phyloP scores from a whole-genome alignment of 2,797 vertebrate genomes.

The Prunella strophiata region DNA sequence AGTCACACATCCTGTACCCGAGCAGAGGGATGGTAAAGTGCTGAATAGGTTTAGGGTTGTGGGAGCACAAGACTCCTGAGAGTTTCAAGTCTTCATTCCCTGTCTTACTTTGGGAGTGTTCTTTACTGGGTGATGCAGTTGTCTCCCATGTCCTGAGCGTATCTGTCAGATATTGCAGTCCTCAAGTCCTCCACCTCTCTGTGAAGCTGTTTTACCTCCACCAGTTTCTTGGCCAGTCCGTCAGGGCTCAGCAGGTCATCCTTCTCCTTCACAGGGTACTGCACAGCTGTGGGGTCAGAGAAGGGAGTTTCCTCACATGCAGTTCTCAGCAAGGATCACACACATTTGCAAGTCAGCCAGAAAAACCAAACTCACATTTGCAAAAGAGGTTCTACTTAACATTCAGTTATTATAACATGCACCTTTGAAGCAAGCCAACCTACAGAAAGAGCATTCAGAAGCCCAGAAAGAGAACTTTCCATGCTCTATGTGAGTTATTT shows the following conservation, averaged over 20 bases:
- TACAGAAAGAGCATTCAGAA: background rate
- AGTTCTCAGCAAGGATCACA: background rate
- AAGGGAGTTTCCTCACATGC: background rate
- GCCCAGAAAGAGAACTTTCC: background rate
- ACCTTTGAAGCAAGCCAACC: background rate
- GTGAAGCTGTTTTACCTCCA: slow-evolving; percentile 88
- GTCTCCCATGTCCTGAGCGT: slow-evolving; percentile 98
- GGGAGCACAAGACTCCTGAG: slow-evolving; percentile 9
- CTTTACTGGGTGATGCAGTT: slow-evolving; percentile 95
- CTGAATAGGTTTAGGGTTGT: slow-evolving; percentile 8
- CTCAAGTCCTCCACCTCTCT: slow-evolving; percentile 92
- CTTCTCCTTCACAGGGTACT: slow-evolving; percentile 72
- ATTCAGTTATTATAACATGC: background rate
- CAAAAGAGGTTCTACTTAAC: background rate
- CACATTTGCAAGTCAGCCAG: background rate
- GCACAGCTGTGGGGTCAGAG: slow-evolving; percentile 75
- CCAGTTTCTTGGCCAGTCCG: slow-evolving; percentile 87
- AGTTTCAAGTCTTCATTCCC: slow-evolving; percentile 21
- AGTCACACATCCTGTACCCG: background rate
- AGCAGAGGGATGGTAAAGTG: slow-evolving; percentile 36
- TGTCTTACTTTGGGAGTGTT: slow-evolving; percentile 27
- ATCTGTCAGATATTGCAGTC: slow-evolving; percentile 92
- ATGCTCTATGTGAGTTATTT: rapidly evolving
- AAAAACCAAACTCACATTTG: background rate
- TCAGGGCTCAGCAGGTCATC: slow-evolving; percentile 87